Conservation (phyloP, 2,888 invertebrate genomes). For the Dynastes tityus region DNA sequence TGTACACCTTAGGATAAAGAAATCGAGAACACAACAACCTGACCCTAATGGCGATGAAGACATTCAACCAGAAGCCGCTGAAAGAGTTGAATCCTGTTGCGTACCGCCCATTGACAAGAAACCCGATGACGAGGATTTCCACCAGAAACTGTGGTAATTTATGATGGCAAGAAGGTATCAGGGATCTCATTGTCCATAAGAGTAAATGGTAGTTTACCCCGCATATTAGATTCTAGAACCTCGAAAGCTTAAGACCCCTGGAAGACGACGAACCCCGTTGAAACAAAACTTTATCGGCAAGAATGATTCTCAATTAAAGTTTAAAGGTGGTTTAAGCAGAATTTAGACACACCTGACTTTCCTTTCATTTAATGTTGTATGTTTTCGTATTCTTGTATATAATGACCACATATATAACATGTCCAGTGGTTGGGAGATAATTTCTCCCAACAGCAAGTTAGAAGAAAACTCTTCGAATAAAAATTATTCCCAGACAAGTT, state of each 20-base stretch:
- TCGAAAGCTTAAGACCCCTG: slow-evolving; percentile 76
- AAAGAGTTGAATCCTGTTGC: slow-evolving; percentile 81
- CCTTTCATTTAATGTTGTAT: slow-evolving; percentile 36
- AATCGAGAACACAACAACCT: slow-evolving; percentile 27
- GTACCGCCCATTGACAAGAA: slow-evolving; percentile 79
- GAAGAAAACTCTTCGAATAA: too few species aligned
- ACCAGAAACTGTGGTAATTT: slow-evolving; percentile 78
- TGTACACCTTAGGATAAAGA: background rate
- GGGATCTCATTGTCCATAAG: slow-evolving; percentile 76
- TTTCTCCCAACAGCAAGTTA: too few species aligned
- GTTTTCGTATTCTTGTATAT: too few species aligned
- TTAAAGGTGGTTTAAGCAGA: slow-evolving; percentile 64
- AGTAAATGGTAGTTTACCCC: slow-evolving; percentile 59
- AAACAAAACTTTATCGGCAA: slow-evolving; percentile 69
- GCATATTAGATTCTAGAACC: slow-evolving; percentile 63
- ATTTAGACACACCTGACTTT: slow-evolving; percentile 64
- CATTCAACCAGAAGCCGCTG: slow-evolving; percentile 80
- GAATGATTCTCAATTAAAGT: slow-evolving; percentile 64
- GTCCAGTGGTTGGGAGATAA: too few species aligned
- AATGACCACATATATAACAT: too few species aligned
- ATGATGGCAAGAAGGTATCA: slow-evolving; percentile 83
- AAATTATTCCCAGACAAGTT: too few species aligned
- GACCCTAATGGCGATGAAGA: slow-evolving; percentile 52
- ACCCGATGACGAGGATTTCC: slow-evolving; percentile 72
- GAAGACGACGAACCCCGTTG: slow-evolving; percentile 77